phyloP scores from a whole-genome alignment of 1,140 invertebrate species.

The Drosophila subpulchrella region DNA sequence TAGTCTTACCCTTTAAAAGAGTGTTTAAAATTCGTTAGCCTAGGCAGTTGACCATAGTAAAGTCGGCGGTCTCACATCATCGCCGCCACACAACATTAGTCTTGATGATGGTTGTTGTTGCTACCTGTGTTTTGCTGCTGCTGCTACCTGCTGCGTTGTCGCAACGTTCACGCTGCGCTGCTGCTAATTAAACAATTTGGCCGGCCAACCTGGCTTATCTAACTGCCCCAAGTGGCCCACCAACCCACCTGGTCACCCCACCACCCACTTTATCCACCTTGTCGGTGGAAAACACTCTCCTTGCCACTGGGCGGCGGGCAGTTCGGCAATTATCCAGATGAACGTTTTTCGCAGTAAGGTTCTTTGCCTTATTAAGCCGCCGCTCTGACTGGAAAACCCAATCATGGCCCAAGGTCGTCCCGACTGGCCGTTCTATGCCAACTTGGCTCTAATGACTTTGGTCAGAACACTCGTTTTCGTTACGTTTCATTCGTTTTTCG shows the following conservation, averaged over 20 bases:
- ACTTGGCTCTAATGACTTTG: slow-evolving; percentile 70
- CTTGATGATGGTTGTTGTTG: slow-evolving; percentile 47
- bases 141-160: slow-evolving; percentile 48
- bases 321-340: slow-evolving; percentile 55
- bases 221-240: slow-evolving; percentile 29
- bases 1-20: background rate
- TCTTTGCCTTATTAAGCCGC: slow-evolving; percentile 76
- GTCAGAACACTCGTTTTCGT: slow-evolving; percentile 63
- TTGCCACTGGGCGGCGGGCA: slow-evolving; percentile 10
- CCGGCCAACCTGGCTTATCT: slow-evolving; percentile 54
- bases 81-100: slow-evolving; percentile 71
- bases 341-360: slow-evolving; percentile 61
- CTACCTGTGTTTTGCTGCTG: slow-evolving; percentile 17
- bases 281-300: slow-evolving; percentile 25
- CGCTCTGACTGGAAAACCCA: slow-evolving; percentile 50
- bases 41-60: background rate
- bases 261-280: slow-evolving; percentile 1
- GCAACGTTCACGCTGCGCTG: slow-evolving; percentile 61
- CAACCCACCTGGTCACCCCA: background rate
- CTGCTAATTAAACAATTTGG: slow-evolving; percentile 69
- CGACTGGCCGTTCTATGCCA: slow-evolving; percentile 69
- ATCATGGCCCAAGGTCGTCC: slow-evolving; percentile 72
- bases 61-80: slow-evolving; percentile 31
- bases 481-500: slow-evolving; percentile 42
- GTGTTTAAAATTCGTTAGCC: slow-evolving; percentile 7